phyloP scores from a whole-genome alignment of 92 coral and sea anemone species.

The Epizoanthus stellaris region DNA sequence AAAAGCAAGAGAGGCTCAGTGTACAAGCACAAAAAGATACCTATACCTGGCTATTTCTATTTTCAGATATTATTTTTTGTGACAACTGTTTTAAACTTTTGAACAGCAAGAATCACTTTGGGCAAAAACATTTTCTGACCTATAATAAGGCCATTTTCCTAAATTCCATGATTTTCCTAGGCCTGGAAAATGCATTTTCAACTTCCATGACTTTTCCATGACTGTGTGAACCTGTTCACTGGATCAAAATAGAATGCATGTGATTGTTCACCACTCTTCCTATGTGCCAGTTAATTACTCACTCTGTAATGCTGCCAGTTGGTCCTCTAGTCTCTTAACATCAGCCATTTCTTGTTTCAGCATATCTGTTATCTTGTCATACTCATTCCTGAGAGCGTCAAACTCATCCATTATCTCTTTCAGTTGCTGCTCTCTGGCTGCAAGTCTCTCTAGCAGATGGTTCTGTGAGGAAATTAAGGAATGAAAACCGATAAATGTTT shows the following conservation, averaged over 20 bases:
- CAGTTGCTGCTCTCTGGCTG: constrained; percentile 74
- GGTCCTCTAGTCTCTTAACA: constrained; percentile 67
- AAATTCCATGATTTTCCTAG: too few species aligned
- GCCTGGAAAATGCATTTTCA: too few species aligned
- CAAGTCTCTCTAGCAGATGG: constrained; percentile 60
- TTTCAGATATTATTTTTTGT: too few species aligned
- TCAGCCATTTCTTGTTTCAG: constrained; percentile 75
- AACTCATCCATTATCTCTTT: constrained; percentile 67
- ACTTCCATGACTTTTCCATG: too few species aligned
- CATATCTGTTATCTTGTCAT: constrained; percentile 62
- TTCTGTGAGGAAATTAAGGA: constrained; percentile 36
- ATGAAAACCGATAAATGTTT: too few species aligned
- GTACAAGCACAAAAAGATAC: too few species aligned
- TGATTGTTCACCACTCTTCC: background rate
- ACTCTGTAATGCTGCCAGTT: constrained; percentile 67
- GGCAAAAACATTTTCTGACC: too few species aligned
- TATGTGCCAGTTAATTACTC: constrained; percentile 26
- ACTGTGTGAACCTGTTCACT: background rate
- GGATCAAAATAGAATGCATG: background rate
- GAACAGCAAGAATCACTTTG: too few species aligned
- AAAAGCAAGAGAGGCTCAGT: too few species aligned
- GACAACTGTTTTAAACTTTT: too few species aligned
- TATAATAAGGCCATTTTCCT: too few species aligned
- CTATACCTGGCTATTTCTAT: too few species aligned
- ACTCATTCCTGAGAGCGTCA: constrained; percentile 67